Base-by-base conservation (phyloP, 2,113 vertebrate genomes). In the Loxodonta africana region DNA sequence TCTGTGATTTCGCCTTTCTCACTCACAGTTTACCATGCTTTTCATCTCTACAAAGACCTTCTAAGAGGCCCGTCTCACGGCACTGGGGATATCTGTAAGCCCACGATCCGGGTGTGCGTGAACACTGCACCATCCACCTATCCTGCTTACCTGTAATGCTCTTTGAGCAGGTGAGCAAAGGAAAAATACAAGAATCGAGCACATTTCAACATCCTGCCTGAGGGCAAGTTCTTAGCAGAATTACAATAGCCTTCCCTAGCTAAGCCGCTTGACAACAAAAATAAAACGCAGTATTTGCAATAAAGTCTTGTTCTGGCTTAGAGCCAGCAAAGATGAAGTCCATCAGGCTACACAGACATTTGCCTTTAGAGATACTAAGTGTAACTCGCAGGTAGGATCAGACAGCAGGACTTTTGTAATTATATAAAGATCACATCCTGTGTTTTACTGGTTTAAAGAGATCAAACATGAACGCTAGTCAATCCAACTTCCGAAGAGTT, bases 401-500 rank as follows among this genome's bases (percentile, higher is more conserved):
- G 92, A 60, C 83, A 53, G 69, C 2, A 21, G 80, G 71, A 30
- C 78, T 77, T 94, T 3, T 26, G 57, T 85, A 81, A 96, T 95
- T 76, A 89, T 8, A n/a, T 8, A 83, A 86, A 89, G 90, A 82
- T 91, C 77, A 96, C 80, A 91, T 83, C 93, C 74, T 71, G 90
- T 71, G 33, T 90, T 95, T 97, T 83, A 90, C 69, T 83, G 93
- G 84, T 87, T 83, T 94, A 87, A 78, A 69, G 1, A 87, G 76
- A 95, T 92, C 88, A 96, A 95, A 96, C 90, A 37, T 0, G 67
- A 91, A 71, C 1, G 53, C 41, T 17, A 6, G 74, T 73, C n/a
- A 18, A 80, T 60, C 82, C 83, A 2, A 2, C 92, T 88, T 95
- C 91, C 95, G 96, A 95, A 96, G 90, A 91, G 83, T 63, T 82